Conservation (phyloP, 2,888 invertebrate genomes). For the Chrysodeixis includens region DNA sequence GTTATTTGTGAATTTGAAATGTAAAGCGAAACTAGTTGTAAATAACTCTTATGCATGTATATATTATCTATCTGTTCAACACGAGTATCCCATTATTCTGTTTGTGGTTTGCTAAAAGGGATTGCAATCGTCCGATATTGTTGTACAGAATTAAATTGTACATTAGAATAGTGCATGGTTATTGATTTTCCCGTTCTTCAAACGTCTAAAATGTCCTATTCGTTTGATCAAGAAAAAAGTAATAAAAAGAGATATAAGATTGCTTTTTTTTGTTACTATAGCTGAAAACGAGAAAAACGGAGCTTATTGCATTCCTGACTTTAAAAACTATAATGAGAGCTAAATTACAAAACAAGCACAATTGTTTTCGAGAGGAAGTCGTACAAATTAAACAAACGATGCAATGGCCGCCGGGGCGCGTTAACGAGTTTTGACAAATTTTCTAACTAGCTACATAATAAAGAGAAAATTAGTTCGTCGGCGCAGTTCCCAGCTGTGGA, state of each 20-base stretch:
- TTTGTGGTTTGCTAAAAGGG: neutral
- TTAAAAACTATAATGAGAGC: slow-evolving; percentile 17
- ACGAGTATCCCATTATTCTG: slow-evolving; percentile 1
- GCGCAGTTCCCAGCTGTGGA: slow-evolving; percentile 44
- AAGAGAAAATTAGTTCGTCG: slow-evolving; percentile 68
- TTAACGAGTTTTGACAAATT: slow-evolving; percentile 76
- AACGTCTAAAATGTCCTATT: neutral
- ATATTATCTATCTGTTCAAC: neutral
- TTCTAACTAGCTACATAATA: slow-evolving; percentile 68
- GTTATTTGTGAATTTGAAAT: neutral
- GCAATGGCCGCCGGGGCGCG: slow-evolving; percentile 50
- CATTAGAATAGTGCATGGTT: neutral
- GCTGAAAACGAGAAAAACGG: neutral
- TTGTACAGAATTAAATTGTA: no score
- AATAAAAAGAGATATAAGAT: neutral
- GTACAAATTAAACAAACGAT: slow-evolving; percentile 53
- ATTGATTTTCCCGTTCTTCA: neutral
- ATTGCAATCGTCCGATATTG: neutral
- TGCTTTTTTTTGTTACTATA: no score
- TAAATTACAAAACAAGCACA: slow-evolving; percentile 36
- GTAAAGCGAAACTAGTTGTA: slow-evolving; percentile 4
- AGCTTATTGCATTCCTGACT: neutral
- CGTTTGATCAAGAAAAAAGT: neutral
- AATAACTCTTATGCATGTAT: neutral
- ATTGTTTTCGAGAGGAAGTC: slow-evolving; percentile 42